Evolutionary conservation across 2,888 invertebrate species (phyloP), one percentile per base, ranked within the genome.

Genomic region (Neria commutata): DNA sequence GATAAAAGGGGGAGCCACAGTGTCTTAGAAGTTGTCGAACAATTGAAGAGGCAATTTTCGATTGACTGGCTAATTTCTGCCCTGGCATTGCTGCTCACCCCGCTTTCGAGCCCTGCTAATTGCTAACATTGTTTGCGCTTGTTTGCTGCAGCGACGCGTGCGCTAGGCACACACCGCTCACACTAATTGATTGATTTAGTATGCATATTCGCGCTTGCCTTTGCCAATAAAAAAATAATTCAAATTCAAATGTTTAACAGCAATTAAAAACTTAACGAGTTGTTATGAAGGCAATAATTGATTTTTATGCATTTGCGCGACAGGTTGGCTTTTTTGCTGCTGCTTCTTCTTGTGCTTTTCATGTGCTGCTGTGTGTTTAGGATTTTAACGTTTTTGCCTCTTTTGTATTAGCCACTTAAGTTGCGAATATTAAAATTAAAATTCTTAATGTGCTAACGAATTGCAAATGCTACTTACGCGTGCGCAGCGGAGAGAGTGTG

Each of bases 271-370:
- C 51, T 63, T 73, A 67, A 73, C 67, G 71, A 69, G 69, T 70
- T 69, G 71, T 71, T 73, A 61, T 65, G 70, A 72, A 69, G 65
- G 69, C 68, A 61, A 67, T 71, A 72, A 70, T 70, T 68, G 64
- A 58, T 64, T 69, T 72, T 69, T 63, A 71, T 49, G 65, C 57
- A 58, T 55, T 66, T 71, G 67, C 63, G 64, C 62, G 64, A 60
- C 61, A 60, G 61, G 60, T 47, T 56, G 58, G 45, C 33, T 17
- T 16, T n/a, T 19, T 23, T 33, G 26, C 29, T 46, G 14, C 14
- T 40, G 48, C 25, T 21, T 6, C 17, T 42, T 34, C 53, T 56
- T 58, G 47, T 61, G 55, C 34, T 53, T n/a, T 52, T 56, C 8
- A 57, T 51, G 52, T 40, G 47, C 19, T 24, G 24, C 29, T n/a